These are phyloP conservation scores for Cryptoprocta ferox DNA, from an alignment of 2,797 vertebrate genomes.

Conservation along the genomic window DNA sequence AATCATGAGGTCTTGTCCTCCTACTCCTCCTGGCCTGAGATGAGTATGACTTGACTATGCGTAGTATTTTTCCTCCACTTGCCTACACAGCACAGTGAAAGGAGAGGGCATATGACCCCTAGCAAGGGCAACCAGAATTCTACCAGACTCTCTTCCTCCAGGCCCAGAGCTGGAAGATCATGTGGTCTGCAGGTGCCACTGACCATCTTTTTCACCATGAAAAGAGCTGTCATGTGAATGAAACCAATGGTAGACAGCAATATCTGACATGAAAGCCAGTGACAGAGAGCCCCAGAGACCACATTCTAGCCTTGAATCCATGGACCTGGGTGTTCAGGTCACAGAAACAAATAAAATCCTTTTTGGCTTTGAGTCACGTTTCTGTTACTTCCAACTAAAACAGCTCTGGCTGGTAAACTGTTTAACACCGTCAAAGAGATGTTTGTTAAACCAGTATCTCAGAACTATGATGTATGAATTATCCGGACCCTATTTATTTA, in stretches of 20 bases:
- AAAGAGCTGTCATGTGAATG: constrained; percentile 17
- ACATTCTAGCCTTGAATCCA: background rate
- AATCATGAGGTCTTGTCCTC: background rate
- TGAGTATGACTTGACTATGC: background rate
- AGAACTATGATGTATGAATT: background rate
- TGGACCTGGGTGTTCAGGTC: background rate
- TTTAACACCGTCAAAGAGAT: constrained; percentile 9
- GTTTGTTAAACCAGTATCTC: background rate
- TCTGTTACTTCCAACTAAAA: constrained; percentile 46
- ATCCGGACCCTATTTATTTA: background rate
- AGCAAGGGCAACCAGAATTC: background rate
- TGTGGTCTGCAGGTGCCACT: background rate
- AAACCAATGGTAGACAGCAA: constrained; percentile 1
- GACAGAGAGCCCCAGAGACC: background rate
- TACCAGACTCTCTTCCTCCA: background rate
- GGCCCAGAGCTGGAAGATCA: background rate
- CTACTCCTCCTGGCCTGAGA: background rate
- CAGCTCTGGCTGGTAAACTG: background rate
- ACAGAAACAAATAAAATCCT: background rate
- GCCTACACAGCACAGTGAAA: background rate
- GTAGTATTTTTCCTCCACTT: background rate
- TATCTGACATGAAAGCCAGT: background rate
- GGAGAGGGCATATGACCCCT: background rate
- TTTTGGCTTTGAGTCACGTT: constrained; percentile 38
- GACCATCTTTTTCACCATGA: background rate